Conservation (phyloP, 2,797 vertebrate species). For the Mionectes olivaceus region DNA sequence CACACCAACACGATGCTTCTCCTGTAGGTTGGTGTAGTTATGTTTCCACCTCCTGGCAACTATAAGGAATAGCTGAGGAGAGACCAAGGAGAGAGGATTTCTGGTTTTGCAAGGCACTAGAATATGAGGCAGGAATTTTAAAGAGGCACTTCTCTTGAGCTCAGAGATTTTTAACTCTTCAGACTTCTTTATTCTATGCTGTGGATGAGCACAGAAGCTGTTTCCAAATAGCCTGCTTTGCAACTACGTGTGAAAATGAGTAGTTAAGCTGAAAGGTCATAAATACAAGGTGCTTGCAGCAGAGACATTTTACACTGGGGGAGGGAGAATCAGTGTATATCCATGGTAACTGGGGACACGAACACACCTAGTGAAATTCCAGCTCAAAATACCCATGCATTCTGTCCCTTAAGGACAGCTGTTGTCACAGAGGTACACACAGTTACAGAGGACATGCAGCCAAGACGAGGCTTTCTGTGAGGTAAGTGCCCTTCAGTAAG, state of each 20-base stretch:
- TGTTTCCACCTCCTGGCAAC: slow-evolving; percentile 62
- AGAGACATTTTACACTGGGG: not conserved
- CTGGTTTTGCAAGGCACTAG: not conserved
- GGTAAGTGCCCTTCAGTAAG: not conserved
- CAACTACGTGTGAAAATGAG: not conserved
- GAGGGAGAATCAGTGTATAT: not conserved
- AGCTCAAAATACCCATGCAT: not conserved
- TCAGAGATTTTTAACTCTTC: not conserved
- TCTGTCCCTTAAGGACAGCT: not conserved
- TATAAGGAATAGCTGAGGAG: slow-evolving; percentile 21
- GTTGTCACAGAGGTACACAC: not conserved
- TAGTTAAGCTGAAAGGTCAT: not conserved
- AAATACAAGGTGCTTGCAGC: not conserved
- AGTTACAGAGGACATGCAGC: fast-evolving
- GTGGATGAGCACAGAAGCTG: not conserved
- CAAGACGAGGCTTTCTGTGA: not conserved
- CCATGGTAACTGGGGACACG: not conserved
- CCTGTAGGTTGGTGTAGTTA: not conserved
- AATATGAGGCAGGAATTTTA: not conserved
- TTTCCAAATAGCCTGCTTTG: not conserved
- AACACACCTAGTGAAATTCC: not conserved
- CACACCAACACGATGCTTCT: not conserved
- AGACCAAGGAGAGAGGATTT: not conserved
- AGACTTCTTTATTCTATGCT: not conserved
- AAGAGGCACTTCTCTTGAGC: not conserved